Percentiles rank a stretch among this genome's conserved stretches.
Conservation (phyloP, 1,140 invertebrate species). For the Melanaphis sacchari region DNA sequence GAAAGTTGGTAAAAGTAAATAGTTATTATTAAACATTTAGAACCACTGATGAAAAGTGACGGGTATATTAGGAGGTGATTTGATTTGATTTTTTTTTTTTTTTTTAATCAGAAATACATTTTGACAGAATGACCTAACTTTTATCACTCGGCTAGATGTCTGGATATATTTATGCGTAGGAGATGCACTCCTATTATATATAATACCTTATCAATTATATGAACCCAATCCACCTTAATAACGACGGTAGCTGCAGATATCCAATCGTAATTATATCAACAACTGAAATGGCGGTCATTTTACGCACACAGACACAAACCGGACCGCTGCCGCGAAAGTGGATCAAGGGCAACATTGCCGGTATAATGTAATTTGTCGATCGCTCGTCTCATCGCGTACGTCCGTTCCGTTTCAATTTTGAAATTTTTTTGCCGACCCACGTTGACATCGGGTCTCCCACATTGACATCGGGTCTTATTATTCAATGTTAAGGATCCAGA, state of each 20-base stretch:
- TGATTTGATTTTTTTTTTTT: too few species aligned
- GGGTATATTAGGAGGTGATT: not conserved
- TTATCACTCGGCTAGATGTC: not conserved
- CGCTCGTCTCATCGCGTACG: not conserved
- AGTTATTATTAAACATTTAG: not conserved
- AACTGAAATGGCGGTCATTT: conserved; percentile 27
- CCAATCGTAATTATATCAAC: not conserved
- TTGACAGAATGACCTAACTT: not conserved
- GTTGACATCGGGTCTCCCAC: too few species aligned
- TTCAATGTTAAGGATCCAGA: not conserved
- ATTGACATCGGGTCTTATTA: not conserved
- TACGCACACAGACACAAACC: conserved; percentile 15
- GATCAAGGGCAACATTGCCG: conserved; percentile 31
- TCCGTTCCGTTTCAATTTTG: not conserved
- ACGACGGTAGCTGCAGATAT: not conserved
- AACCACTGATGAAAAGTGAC: not conserved
- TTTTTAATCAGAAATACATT: too few species aligned
- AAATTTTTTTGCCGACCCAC: conserved; percentile 1
- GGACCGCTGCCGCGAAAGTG: conserved; percentile 34
- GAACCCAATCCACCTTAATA: not conserved
- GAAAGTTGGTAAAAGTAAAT: not conserved
- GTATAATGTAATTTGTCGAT: not conserved
- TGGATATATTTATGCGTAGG: not conserved
- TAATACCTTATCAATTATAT: not conserved
- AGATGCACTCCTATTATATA: not conserved